Percentiles rank a stretch among this genome's conserved stretches.
These are phyloP conservation scores for Ganaspis sp. DNA, from an alignment of 1,140 invertebrate species.

Conservation along the genomic window DNA sequence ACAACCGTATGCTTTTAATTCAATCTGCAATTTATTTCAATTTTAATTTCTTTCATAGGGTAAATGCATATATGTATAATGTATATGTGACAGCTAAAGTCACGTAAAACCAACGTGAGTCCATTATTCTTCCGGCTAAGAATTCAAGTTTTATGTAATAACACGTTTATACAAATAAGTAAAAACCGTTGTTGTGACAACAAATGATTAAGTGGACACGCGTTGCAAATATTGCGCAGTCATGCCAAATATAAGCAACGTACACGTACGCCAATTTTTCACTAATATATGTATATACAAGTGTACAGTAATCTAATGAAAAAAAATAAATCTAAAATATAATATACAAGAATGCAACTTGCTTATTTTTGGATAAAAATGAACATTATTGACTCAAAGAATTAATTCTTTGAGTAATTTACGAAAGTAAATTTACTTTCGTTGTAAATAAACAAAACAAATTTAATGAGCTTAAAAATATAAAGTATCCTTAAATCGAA, in stretches of 20 bases:
- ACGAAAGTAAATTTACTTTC: too few relatives aligned
- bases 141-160: not conserved
- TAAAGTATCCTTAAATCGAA: too few relatives aligned
- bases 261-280: too few relatives aligned
- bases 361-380: too few relatives aligned
- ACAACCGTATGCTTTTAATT: conserved; percentile 5
- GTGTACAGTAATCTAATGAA: too few relatives aligned
- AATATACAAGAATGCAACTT: too few relatives aligned
- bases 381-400: too few relatives aligned
- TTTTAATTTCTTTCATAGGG: not conserved
- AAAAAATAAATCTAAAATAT: too few relatives aligned
- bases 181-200: not conserved
- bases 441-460: too few relatives aligned
- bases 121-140: not conserved
- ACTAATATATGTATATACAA: too few relatives aligned
- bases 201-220: conserved; percentile 1
- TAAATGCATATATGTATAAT: not conserved
- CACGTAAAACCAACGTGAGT: not conserved
- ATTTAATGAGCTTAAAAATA: too few relatives aligned
- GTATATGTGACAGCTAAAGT: not conserved
- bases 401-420: too few relatives aligned
- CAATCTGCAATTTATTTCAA: conserved; percentile 16
- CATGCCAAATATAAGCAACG: not conserved
- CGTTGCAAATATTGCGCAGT: not conserved
- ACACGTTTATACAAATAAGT: not conserved